Evolutionary conservation across 2,113 vertebrate genomes (phyloP), one percentile per base, ranked within the genome.

Genomic region (Cryptomyrus ogoouensis): DNA sequence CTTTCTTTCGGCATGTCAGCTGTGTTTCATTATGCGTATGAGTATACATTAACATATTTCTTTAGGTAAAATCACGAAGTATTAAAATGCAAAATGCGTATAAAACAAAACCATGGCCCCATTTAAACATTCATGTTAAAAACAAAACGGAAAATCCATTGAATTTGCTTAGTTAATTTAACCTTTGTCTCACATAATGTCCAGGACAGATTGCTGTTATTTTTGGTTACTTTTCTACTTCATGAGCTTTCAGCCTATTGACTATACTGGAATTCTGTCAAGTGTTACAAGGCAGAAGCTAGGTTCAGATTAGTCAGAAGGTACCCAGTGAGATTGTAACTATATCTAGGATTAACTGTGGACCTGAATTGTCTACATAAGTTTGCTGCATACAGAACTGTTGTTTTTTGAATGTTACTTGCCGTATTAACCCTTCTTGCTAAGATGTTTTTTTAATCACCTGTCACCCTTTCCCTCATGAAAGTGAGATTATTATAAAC

Each of bases 401-500:
- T 89, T 88, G 50, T 90, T 87, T 46, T 89, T 89, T 91, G 80
- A 91, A 86, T 91, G 90, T 91, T 89, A 89, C 88, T 88, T 91
- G 88, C 90, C 89, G 90, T 91, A 85, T 91, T 91, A 89, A 89
- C 46, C 80, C 83, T 91, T 83, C 50, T 91, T 77, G 88, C 83
- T 89, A 89, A 89, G 88, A 88, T 87, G 42, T 83, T 89, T 88
- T 86, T 88, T 50, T 84, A 62, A 90, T 90, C 53, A 83, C 80
- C 62, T 89, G 91, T 90, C 56, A 88, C 91, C 89, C 88, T 90
- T 91, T 85, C 46, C 90, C 88, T 89, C 89, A 89, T 95, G 95
- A 96, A 96, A 96, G 96, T 96, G 96, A 95, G 96, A 96, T 96
- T 93, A 91, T 92, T 93, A 96, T 95, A 96, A 96, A 96, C 94